Conservation (phyloP, 2,113 vertebrate genomes). For the Coryphaenoides rupestris region DNA sequence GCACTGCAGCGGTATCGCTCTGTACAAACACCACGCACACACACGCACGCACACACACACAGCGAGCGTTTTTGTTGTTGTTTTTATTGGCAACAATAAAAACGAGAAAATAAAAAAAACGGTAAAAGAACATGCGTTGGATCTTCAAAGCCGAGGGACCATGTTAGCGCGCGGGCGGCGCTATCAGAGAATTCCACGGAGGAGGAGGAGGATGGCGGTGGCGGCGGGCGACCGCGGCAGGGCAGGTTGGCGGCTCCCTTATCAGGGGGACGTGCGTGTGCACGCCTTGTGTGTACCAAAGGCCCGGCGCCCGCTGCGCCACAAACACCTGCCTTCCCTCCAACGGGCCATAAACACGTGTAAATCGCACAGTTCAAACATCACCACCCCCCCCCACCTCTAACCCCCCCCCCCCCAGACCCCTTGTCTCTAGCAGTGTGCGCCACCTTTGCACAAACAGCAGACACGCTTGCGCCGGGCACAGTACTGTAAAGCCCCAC, state of each 20-base stretch:
- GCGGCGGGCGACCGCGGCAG: too few species aligned
- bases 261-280: slow-evolving; percentile 35
- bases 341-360: slow-evolving; percentile 60
- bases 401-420: too few species aligned
- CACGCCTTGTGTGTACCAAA: slow-evolving; percentile 62
- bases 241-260: slow-evolving; percentile 34
- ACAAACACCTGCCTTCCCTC: slow-evolving; percentile 80
- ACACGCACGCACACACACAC: too few species aligned
- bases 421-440: slow-evolving; percentile 56
- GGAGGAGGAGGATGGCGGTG: too few species aligned
- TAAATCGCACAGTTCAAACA: slow-evolving; percentile 90
- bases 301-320: slow-evolving; percentile 66
- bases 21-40: slow-evolving; percentile 62
- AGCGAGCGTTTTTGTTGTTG: too few species aligned
- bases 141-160: too few species aligned
- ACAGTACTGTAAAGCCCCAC: slow-evolving; percentile 24
- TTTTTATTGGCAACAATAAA: too few species aligned
- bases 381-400: slow-evolving; percentile 66
- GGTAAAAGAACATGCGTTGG: too few species aligned
- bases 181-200: too few species aligned
- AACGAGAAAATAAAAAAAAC: background rate
- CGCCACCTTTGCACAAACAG: slow-evolving; percentile 45
- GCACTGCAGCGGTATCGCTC: slow-evolving; percentile 61
- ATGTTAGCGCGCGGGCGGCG: too few species aligned
- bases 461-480: background rate